Evolutionary conservation across 2,113 vertebrate genomes (phyloP), one percentile per base, ranked within the genome.

Genomic region (Pseudolaguvia tuberculata): DNA sequence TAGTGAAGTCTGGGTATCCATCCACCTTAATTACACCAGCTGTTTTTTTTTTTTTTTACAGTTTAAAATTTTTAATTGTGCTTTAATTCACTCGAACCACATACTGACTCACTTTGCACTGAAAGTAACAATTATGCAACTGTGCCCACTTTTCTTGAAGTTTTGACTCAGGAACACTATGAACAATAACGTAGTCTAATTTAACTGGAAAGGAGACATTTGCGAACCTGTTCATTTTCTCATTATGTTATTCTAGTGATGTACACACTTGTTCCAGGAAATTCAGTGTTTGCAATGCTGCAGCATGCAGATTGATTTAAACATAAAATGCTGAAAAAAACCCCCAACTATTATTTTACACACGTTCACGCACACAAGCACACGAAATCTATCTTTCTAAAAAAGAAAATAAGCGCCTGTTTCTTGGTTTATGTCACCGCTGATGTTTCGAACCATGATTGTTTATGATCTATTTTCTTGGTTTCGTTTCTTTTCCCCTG

Each of bases 401-500:
- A n/a, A 15, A 21, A 59, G 29, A 68, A 56, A 15, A 65, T 20
- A 59, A 12, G 50, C 61, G 20, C 47, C 42, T 48, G 14, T 35
- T 66, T 51, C 62, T 55, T 17, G 18, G n/a, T 18, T 25, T 62
- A 69, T 51, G 31, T 72, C 62, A 14, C 35, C 29, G 62, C 72
- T 72, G 78, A 72, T 80, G 73, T 55, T 20, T 68, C 48, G 45
- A 21, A n/a, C 42, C 39, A 48, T 68, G 69, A 76, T 76, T 68
- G 69, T 80, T 76, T 80, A 80, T 59, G 78, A 80, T 80, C 50
- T 65, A 52, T 63, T 56, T 61, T 70, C 20, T 3, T 47, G n/a
- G 56, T 83, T 82, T 83, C 69, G 79, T 77, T 73, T 4, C 73
- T 76, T 69, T 79, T 72, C 42, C n/a, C n/a, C 35, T 79, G 57